phyloP scores from a whole-genome alignment of 2,888 invertebrate species.

The Drosophila neonasuta region DNA sequence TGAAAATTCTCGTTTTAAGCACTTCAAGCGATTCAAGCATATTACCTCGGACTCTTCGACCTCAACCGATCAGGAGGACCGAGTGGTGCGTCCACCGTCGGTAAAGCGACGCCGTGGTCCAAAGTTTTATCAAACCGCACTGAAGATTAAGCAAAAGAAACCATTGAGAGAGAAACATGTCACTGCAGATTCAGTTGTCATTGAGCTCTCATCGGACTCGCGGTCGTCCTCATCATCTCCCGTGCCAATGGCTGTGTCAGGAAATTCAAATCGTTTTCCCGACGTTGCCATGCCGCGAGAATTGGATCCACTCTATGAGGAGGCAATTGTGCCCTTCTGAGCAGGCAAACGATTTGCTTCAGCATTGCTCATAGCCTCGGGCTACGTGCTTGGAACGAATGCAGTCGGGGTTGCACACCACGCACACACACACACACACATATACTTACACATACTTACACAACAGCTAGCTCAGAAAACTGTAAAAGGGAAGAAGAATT shows the following conservation, averaged over 20 bases:
- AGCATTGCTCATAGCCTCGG: conserved; percentile 10
- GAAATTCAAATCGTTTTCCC: conserved; percentile 35
- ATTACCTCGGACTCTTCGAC: conserved; percentile 60
- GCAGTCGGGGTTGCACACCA: conserved; percentile 61
- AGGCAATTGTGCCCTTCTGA: conserved; percentile 72
- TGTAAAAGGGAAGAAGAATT: conserved; percentile 17
- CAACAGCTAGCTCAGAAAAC: conserved; percentile 1
- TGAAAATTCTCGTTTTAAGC: conserved; percentile 14
- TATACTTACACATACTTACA: background rate
- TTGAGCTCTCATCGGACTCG: conserved; percentile 67
- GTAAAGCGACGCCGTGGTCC: conserved; percentile 28
- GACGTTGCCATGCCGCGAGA: conserved; percentile 38
- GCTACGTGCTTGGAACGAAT: conserved; percentile 69
- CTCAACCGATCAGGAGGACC: conserved; percentile 62
- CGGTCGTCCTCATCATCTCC: conserved; percentile 38
- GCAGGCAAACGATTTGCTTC: conserved; percentile 14
- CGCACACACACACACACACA: conserved; percentile 6
- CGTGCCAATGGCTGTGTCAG: conserved; percentile 25
- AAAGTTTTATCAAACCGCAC: conserved; percentile 1
- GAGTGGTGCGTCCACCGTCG: background rate
- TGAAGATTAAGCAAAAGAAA: conserved; percentile 46
- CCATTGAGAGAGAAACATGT: conserved; percentile 21
- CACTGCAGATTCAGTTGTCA: conserved; percentile 49
- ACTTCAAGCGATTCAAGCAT: conserved; percentile 43
- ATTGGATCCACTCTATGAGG: conserved; percentile 77